phyloP scores from a whole-genome alignment of 1,140 invertebrate genomes.

The Pseudomyrmex pallidus region DNA sequence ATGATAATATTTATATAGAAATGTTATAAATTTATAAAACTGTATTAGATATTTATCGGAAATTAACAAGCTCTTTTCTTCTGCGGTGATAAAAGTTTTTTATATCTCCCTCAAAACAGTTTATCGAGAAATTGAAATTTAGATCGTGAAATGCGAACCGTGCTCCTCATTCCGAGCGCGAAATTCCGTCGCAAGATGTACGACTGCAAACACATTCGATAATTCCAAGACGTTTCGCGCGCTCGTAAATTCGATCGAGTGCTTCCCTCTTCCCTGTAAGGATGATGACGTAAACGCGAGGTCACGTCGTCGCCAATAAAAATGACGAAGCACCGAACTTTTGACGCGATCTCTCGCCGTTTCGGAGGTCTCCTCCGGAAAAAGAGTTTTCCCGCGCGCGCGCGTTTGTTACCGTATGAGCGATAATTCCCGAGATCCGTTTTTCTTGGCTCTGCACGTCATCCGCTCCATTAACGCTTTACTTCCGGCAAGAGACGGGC shows the following conservation, averaged over 20 bases:
- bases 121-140: no score
- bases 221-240: no score
- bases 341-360: constrained; percentile 37
- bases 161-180: no score
- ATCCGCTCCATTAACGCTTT: constrained; percentile 56
- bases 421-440: constrained; percentile 19
- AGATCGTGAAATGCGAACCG: no score
- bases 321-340: constrained; percentile 54
- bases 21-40: no score
- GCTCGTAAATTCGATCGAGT: constrained; percentile 4
- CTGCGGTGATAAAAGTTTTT: no score
- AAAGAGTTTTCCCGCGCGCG: constrained; percentile 28
- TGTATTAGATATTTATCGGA: no score
- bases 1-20: no score
- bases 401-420: constrained; percentile 54
- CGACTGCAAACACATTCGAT: no score
- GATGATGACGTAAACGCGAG: constrained; percentile 28
- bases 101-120: no score
- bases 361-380: constrained; percentile 5
- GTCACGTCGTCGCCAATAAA: constrained; percentile 55
- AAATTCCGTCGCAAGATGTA: no score
- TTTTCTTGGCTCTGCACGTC: constrained; percentile 24
- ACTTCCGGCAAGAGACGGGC: constrained; percentile 14
- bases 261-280: background rate
- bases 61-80: no score